Evolutionary conservation across 2,888 invertebrate genomes (phyloP).

Genomic region (Halictus quadricinctus): DNA sequence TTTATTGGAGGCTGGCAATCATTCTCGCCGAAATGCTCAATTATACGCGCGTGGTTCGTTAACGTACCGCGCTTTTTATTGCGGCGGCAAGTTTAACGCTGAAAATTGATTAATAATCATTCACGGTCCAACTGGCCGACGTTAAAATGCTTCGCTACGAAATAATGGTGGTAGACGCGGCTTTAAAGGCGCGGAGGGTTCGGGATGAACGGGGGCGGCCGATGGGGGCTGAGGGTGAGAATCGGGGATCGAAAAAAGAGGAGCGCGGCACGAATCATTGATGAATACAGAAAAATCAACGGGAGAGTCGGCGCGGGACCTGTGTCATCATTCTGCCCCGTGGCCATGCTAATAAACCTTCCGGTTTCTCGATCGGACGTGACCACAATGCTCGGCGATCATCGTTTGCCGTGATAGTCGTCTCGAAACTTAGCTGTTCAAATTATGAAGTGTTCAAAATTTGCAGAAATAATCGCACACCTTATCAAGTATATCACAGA

Average conservation of each 20-base stretch:
- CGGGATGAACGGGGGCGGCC: conserved; percentile 25
- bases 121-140: conserved; percentile 67
- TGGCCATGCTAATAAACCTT: conserved; percentile 17
- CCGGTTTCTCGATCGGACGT: conserved; percentile 30
- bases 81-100: conserved; percentile 69
- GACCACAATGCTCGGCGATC: neutral
- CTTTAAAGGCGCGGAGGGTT: conserved; percentile 30
- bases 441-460: too few relatives aligned
- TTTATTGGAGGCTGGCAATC: conserved; percentile 68
- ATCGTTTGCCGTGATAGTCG: neutral
- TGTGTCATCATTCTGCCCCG: neutral
- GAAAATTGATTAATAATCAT: conserved; percentile 77
- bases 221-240: neutral
- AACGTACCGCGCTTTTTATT: conserved; percentile 72
- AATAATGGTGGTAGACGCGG: conserved; percentile 55
- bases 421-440: neutral
- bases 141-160: conserved; percentile 67
- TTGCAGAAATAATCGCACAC: too few relatives aligned
- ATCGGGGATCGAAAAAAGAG: conserved; percentile 31
- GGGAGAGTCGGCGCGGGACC: neutral
- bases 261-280: conserved; percentile 51
- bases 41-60: conserved; percentile 73
- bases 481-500: too few relatives aligned
- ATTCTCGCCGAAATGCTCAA: conserved; percentile 72
- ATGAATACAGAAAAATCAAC: conserved; percentile 52